Base-by-base conservation (phyloP, 37 sponge, comb jelly and placozoan species). In the Tethya wilhelma region DNA sequence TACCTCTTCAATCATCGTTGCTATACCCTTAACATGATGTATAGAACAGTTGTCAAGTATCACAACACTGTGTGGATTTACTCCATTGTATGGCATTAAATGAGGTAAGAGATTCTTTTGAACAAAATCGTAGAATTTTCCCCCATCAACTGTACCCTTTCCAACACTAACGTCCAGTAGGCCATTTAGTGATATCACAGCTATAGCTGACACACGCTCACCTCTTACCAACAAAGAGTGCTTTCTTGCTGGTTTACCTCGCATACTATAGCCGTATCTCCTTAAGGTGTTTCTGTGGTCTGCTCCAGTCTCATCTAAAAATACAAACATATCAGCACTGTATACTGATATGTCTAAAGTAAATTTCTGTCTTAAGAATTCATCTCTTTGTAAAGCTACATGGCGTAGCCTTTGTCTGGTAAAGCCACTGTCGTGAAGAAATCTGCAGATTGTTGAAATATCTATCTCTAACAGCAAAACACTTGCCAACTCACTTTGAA, bases 251-350 rank as follows among this genome's bases (percentile, higher is more conserved):
- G 75, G 56, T 34, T 29, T 77, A n/a, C 64, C 44, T 8, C 64
- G 28, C 29, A 77, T 20, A 66, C 55, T 79, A 12, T 79, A 79
- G 1, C 68, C 79, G 66, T 69, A 69, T 44, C 34, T 80, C 12
- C 60, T 41, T 23, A 80, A 20, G 11, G 9, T 1, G 31, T 80
- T 43, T 26, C 79, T 66, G 25, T 38, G 45, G 38, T 79, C 79
- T 31, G 68, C 28, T 11, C 79, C 79, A 42, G 68, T 79, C 46
- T 79, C 68, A 64, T 79, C 79, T 45, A 79, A 12, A 67, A 79
- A 79, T 30, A 79, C 32, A 34, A 79, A 34, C 49, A 67, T 66
- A 4, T 79, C 68, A 2, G 55, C 53, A 34, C 23, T 7, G 56
- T 78, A 78, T 3, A 78, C 67, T 43, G 78, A 78, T 17, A 79